Conservation (phyloP, 2,113 vertebrate genomes). For the Strix aluco region DNA sequence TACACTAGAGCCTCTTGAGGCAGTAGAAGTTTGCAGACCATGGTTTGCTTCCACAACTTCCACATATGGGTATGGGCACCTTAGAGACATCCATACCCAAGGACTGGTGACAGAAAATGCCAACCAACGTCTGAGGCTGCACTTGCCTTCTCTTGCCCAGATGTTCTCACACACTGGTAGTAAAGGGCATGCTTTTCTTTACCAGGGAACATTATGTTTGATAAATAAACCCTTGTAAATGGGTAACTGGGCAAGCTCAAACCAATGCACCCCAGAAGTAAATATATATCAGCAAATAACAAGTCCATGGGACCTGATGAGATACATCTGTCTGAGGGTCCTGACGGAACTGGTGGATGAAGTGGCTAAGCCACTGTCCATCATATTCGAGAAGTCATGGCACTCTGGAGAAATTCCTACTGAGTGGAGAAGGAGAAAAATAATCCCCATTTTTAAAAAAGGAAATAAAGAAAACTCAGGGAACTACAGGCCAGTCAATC, state of each 20-base stretch:
- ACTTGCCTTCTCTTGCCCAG: not conserved
- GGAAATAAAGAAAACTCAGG: too few relatives aligned
- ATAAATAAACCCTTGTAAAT: not conserved
- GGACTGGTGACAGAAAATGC: not conserved
- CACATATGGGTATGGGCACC: accelerated
- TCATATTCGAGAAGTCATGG: too few relatives aligned
- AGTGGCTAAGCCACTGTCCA: too few relatives aligned
- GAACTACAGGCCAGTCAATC: too few relatives aligned
- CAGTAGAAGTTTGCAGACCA: not conserved
- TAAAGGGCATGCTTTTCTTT: not conserved
- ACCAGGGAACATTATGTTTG: not conserved
- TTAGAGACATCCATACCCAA: not conserved
- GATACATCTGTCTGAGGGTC: too few relatives aligned
- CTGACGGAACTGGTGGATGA: too few relatives aligned
- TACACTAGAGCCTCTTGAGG: not conserved
- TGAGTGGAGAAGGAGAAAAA: too few relatives aligned
- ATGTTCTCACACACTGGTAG: not conserved
- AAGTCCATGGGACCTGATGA: too few relatives aligned
- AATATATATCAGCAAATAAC: not conserved
- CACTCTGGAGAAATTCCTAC: too few relatives aligned
- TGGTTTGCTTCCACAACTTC: not conserved
- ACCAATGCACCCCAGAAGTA: not conserved
- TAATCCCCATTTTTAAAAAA: too few relatives aligned
- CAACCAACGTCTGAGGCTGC: not conserved
- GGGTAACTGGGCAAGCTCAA: not conserved